Evolutionary conservation across 2,888 invertebrate species (phyloP).

Genomic region (Seira musarum): DNA sequence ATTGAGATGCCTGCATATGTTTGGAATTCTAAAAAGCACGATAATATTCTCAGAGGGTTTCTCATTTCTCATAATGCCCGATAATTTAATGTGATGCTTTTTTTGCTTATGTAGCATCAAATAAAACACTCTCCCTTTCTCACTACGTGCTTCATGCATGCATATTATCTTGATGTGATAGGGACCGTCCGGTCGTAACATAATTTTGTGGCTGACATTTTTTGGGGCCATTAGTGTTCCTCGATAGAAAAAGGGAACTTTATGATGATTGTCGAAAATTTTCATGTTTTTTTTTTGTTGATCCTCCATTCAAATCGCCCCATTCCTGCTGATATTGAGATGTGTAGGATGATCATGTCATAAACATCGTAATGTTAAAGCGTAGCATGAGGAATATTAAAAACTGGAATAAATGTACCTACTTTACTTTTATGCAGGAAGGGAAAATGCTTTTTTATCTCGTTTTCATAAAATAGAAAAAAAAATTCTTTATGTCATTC

Average conservation of each 20-base stretch:
- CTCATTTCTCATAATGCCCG: constrained; percentile 25
- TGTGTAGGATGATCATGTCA: too few relatives aligned
- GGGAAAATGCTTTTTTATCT: constrained; percentile 36
- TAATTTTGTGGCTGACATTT: constrained; percentile 45
- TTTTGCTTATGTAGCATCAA: constrained; percentile 17
- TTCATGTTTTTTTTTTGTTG: too few relatives aligned
- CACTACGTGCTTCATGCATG: constrained; percentile 7
- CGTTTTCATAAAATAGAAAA: background rate
- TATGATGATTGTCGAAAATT: too few relatives aligned
- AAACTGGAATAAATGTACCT: too few relatives aligned
- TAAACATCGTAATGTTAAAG: too few relatives aligned
- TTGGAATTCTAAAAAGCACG: too few relatives aligned
- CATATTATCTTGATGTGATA: constrained; percentile 5
- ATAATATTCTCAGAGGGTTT: constrained; percentile 49
- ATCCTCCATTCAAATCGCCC: too few relatives aligned
- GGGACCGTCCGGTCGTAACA: constrained; percentile 41
- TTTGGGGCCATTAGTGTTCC: constrained; percentile 23
- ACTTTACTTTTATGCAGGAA: too few relatives aligned
- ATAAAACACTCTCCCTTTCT: too few relatives aligned
- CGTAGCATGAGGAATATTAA: too few relatives aligned
- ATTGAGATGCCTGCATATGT: constrained; percentile 27
- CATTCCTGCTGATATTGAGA: too few relatives aligned
- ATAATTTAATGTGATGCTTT: background rate
- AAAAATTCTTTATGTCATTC: constrained; percentile 19
- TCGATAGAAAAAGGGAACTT: too few relatives aligned